phyloP scores from a whole-genome alignment of 2,888 invertebrate genomes.

The Isoperla grammatica region DNA sequence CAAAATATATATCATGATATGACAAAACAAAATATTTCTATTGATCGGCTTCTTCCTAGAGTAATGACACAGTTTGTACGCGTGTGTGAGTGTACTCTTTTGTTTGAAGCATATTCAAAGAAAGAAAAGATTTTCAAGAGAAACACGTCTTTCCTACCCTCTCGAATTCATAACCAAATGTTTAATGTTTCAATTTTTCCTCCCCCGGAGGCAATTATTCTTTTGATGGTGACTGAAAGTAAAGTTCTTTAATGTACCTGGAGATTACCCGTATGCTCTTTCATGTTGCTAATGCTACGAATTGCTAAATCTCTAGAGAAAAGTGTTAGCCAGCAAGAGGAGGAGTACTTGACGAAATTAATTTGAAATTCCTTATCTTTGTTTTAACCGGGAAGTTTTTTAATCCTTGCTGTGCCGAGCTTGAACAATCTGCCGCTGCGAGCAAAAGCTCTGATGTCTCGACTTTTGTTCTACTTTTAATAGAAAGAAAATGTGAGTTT shows the following conservation, averaged over 20 bases:
- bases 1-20: too few species aligned
- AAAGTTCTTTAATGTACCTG: slow-evolving; percentile 18
- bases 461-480: too few species aligned
- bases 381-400: not conserved
- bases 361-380: slow-evolving; percentile 9
- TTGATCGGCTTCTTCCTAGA: too few species aligned
- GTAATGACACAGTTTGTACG: too few species aligned
- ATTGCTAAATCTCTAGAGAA: not conserved
- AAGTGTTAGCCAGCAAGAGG: not conserved
- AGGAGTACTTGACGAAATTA: slow-evolving; percentile 1
- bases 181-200: slow-evolving; percentile 9
- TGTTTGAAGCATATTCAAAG: too few species aligned
- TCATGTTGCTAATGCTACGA: slow-evolving; percentile 14
- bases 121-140: too few species aligned
- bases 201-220: slow-evolving; percentile 6
- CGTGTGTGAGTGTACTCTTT: too few species aligned
- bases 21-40: too few species aligned
- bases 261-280: slow-evolving; percentile 4
- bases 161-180: slow-evolving; percentile 6
- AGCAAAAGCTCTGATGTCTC: too few species aligned
- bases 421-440: too few species aligned
- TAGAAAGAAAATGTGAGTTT: too few species aligned
- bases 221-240: slow-evolving; percentile 11
- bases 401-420: too few species aligned
- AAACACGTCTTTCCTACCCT: not conserved